phyloP scores from a whole-genome alignment of 1,140 invertebrate species.

The Drosophila melanica region DNA sequence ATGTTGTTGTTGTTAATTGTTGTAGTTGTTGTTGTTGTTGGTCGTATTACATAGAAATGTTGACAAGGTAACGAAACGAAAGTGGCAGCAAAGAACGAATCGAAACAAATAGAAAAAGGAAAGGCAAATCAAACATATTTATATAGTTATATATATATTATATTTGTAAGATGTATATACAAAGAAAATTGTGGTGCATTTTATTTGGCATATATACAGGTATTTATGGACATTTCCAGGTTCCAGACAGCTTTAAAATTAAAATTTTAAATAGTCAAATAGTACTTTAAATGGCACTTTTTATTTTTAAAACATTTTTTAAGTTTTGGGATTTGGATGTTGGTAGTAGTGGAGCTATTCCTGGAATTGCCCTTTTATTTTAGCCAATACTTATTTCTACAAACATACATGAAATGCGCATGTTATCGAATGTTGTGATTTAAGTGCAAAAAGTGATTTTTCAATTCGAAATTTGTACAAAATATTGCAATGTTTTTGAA shows the following conservation, averaged over 20 bases:
- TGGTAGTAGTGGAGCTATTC: not conserved
- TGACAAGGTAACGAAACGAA: slow-evolving; percentile 73
- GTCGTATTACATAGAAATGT: slow-evolving; percentile 57
- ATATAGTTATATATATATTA: slow-evolving; percentile 29
- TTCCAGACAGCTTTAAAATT: no score
- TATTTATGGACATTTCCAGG: no score
- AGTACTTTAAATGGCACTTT: no score
- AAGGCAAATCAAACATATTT: slow-evolving; percentile 62
- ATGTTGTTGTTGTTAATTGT: slow-evolving; percentile 38
- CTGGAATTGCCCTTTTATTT: not conserved
- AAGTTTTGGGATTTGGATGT: no score
- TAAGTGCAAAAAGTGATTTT: slow-evolving; percentile 1
- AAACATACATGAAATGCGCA: slow-evolving; percentile 5
- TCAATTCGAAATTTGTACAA: slow-evolving; percentile 2
- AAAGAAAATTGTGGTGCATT: slow-evolving; percentile 6
- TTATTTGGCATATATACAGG: slow-evolving; percentile 10
- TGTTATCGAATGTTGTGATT: not conserved
- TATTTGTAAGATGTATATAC: slow-evolving; percentile 13
- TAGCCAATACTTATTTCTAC: not conserved
- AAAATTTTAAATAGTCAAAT: no score
- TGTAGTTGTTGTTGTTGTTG: slow-evolving; percentile 39
- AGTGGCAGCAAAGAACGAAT: slow-evolving; percentile 61
- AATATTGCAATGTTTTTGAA: not conserved
- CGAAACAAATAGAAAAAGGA: slow-evolving; percentile 61
- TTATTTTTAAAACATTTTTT: no score